Base-by-base conservation (phyloP, 92 coral and sea anemone species). In the Palythoa caribaeorum region DNA sequence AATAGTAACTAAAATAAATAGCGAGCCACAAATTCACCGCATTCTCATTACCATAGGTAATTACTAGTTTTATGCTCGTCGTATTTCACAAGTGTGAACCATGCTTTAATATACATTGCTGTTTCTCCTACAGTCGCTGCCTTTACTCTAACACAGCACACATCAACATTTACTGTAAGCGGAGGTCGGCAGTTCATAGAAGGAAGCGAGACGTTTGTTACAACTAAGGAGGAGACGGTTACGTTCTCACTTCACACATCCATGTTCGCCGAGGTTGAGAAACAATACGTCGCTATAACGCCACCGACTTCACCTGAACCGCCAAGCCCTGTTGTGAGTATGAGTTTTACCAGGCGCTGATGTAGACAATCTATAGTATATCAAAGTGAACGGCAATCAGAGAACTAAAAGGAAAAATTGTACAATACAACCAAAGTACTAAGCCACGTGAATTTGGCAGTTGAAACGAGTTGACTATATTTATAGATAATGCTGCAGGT, bases 271-370 rank as follows among this genome's bases (percentile, higher is more conserved):
- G 98, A 97, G 88, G 97, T 97, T 1, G 99, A 97, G 90, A 97
- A 95, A 59, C 99, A 97, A 83, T 97, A 97, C 71, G 98, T 97
- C 60, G 98, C 96, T 15, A 94, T 95, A 14, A 97, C 99, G 13
- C 97, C 99, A 1, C 99, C 99, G 15, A 94, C 94, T 79, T 97
- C 99, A 10, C 99, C 99, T 65, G 95, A 89, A 80, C 98, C 98
- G 6, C 94, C 92, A 36, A 86, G 72, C 28, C 59, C 93, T 39
- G 79, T 94, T 93, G 95, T 94, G 83, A 84, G 94, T 78, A 57
- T 62, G 76, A 55, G 63, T 60, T 73, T 76, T 50, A 70, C 80
- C n/a, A 73, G 86, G 40, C 86, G 47, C 74, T 81, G 86, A 81
- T 16, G 75, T 63, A 37, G 44, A 71, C 21, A 5, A 21, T 66